Conservation (phyloP, 2,888 invertebrate species). For the Ptilodon capucinus region DNA sequence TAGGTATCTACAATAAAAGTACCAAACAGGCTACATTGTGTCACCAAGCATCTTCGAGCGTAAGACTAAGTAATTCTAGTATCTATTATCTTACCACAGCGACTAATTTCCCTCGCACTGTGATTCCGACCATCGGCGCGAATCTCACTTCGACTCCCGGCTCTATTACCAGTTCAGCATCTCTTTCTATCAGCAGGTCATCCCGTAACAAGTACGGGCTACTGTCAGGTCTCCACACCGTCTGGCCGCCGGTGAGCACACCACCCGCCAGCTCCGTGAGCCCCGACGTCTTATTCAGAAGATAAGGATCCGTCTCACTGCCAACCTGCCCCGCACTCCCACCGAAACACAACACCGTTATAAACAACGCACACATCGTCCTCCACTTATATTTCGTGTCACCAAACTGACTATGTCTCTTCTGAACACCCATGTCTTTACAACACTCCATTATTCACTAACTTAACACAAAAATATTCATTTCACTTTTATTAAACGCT, state of each 20-base stretch:
- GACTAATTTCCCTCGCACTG: slow-evolving; percentile 93
- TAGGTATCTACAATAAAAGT: not conserved
- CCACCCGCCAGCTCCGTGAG: slow-evolving; percentile 86
- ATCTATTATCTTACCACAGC: slow-evolving; percentile 89
- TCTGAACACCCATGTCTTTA: slow-evolving; percentile 74
- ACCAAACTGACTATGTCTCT: slow-evolving; percentile 78
- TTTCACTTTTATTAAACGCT: slow-evolving; percentile 63
- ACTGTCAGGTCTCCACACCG: slow-evolving; percentile 78
- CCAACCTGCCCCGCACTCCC: slow-evolving; percentile 62
- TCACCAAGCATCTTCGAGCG: not conserved
- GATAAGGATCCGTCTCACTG: slow-evolving; percentile 64
- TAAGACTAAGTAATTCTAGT: not conserved
- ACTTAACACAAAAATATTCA: slow-evolving; percentile 64
- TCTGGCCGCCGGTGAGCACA: slow-evolving; percentile 81
- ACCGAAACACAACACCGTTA: slow-evolving; percentile 49
- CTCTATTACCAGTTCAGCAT: slow-evolving; percentile 92
- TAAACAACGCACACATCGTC: slow-evolving; percentile 59
- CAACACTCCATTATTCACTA: slow-evolving; percentile 66
- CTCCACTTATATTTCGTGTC: slow-evolving; percentile 81
- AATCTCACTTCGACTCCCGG: slow-evolving; percentile 95
- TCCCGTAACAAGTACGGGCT: slow-evolving; percentile 91
- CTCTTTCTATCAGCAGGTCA: slow-evolving; percentile 90
- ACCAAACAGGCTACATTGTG: not conserved
- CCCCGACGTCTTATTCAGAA: slow-evolving; percentile 67
- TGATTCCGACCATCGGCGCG: slow-evolving; percentile 96